phyloP scores from a whole-genome alignment of 2,113 vertebrate genomes.

The Trichechus manatus region DNA sequence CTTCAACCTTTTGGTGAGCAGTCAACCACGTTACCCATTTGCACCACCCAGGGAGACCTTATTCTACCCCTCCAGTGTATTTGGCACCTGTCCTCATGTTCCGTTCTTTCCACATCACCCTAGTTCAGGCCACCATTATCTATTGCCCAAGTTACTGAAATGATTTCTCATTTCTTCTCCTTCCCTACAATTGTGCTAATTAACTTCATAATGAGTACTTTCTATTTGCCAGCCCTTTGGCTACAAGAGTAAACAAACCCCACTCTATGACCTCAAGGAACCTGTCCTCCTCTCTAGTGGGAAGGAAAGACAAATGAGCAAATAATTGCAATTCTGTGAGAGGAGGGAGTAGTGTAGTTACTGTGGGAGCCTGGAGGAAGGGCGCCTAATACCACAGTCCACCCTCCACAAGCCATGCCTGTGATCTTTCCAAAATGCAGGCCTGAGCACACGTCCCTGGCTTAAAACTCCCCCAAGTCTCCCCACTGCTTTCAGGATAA shows the following conservation, averaged over 20 bases:
- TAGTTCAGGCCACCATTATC: not conserved
- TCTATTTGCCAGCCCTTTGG: not conserved
- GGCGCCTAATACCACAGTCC: fast-evolving
- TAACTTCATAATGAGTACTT: not conserved
- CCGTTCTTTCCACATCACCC: not conserved
- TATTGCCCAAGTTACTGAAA: not conserved
- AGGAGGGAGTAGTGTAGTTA: not conserved
- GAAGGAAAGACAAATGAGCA: not conserved
- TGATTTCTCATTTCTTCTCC: not conserved
- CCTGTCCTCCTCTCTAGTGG: not conserved
- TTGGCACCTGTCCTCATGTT: not conserved
- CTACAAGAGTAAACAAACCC: not conserved
- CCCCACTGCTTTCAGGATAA: not conserved
- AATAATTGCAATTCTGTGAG: not conserved
- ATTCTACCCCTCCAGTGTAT: not conserved
- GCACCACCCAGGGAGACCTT: no score
- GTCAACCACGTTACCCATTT: not conserved
- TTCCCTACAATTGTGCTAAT: not conserved
- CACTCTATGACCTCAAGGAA: not conserved
- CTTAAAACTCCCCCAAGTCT: not conserved
- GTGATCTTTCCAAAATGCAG: not conserved
- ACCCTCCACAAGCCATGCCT: fast-evolving
- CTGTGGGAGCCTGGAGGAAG: not conserved
- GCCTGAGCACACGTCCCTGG: not conserved
- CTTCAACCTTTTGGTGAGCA: not conserved